phyloP scores from a whole-genome alignment of 2,113 vertebrate species.

The Nesogale talazaci region DNA sequence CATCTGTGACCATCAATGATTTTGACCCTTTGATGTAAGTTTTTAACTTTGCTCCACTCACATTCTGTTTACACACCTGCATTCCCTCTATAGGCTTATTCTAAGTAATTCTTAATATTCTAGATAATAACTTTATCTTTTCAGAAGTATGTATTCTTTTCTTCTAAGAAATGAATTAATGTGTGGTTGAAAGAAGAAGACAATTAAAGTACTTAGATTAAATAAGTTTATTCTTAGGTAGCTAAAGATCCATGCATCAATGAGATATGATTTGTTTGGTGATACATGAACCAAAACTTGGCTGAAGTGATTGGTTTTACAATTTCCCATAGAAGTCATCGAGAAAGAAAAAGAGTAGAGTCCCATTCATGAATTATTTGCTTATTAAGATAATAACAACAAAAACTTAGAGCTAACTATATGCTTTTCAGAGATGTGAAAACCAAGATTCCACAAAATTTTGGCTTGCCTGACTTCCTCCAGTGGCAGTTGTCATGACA shows the following conservation, averaged over 20 bases:
- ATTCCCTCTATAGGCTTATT: not conserved
- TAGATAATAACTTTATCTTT: not conserved
- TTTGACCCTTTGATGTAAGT: not conserved
- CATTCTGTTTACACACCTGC: not conserved
- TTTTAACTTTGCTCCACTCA: not conserved
- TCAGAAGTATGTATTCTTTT: not conserved
- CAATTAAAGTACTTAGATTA: not conserved
- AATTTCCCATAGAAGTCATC: not conserved
- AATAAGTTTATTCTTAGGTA: not conserved
- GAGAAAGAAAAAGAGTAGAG: not conserved
- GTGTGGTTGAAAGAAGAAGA: not conserved
- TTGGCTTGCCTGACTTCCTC: not conserved
- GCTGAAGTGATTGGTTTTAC: not conserved
- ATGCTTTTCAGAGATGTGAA: not conserved
- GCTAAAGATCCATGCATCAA: too few species aligned
- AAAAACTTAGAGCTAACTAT: not conserved
- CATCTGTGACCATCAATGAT: not conserved
- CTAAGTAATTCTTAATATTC: not conserved
- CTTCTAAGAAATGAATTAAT: slow-evolving; percentile 36
- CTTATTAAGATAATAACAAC: too few species aligned
- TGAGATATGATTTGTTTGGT: not conserved
- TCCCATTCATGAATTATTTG: not conserved
- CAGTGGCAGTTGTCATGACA: not conserved
- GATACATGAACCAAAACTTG: not conserved
- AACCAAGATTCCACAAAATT: not conserved